Conservation (phyloP, 2,888 invertebrate species). For the Parelbella ahira region DNA sequence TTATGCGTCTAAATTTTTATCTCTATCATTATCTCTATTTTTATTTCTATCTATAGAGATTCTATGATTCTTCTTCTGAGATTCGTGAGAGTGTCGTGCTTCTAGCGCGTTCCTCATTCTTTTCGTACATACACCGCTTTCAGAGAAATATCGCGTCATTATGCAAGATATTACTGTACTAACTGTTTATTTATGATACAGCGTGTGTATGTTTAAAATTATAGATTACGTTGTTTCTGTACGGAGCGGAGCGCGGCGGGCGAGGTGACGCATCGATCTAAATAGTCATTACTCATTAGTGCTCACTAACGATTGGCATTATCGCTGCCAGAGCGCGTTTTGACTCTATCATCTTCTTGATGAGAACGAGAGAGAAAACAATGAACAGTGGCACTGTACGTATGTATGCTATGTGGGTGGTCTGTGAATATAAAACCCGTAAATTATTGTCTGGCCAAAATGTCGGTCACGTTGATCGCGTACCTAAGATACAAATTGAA, state of each 20-base stretch:
- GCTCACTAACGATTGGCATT: slow-evolving; percentile 10
- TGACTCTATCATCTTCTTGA: slow-evolving; percentile 28
- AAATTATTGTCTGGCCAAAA: too few species aligned
- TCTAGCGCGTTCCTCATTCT: too few species aligned
- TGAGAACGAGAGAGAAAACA: slow-evolving; percentile 28
- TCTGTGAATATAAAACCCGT: too few species aligned
- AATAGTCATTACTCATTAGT: slow-evolving; percentile 20
- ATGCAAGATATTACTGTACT: slow-evolving; percentile 13
- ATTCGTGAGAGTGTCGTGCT: too few species aligned
- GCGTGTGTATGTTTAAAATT: slow-evolving; percentile 13
- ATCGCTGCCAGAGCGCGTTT: slow-evolving; percentile 2
- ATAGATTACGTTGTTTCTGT: slow-evolving; percentile 18
- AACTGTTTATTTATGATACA: slow-evolving; percentile 5
- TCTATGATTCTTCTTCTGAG: too few species aligned
- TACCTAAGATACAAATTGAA: too few species aligned
- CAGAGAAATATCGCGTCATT: background rate
- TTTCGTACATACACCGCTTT: too few species aligned
- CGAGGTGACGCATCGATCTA: slow-evolving; percentile 17
- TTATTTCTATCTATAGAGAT: too few species aligned
- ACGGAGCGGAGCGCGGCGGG: slow-evolving; percentile 1
- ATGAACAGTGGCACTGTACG: slow-evolving; percentile 22
- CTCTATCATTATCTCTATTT: too few species aligned
- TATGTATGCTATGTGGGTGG: too few species aligned
- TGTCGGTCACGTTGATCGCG: too few species aligned
- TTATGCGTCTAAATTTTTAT: too few species aligned